Base-by-base conservation (phyloP, 2,888 invertebrate genomes). In the Cephus spinipes region DNA sequence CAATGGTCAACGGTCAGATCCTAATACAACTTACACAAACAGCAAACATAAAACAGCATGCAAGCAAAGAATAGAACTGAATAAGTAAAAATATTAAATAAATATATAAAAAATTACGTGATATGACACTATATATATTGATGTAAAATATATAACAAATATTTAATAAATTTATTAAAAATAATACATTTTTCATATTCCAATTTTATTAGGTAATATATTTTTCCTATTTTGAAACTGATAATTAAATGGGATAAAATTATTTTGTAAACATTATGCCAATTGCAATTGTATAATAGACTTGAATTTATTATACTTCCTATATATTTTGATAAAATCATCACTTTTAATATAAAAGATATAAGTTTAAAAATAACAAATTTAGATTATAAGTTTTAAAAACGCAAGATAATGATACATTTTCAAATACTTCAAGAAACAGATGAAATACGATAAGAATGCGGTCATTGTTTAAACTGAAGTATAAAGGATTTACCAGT, bases 1-100 rank as follows among this genome's bases (percentile, higher is more conserved):
- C 78, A 82, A 79, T 74, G 55, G 80, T 82, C 71, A 83, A 77
- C 23, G n/a, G 15, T 40, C 40, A 55, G 23, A 55, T 55, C 55
- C 55, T 55, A 55, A 55, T 55, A 55, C 55, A 55, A 23, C 55
- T 55, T 55, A 0, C 23, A 23, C 9, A 55, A 23, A 55, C 55
- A 55, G 23, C 23, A 55, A 55, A 23, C 23, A 55, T 55, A 55
- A 55, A 55, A 23, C 55, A 55, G 55, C 55, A 55, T 55, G 55
- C 55, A 55, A 9, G 9, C 2, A 55, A 55, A 55, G 55, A 55
- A 55, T 55, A 55, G 23, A 55, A 55, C 55, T 55, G 1, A 9
- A 55, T 55, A 55, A 55, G 9, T 23, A 55, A 55, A 55, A 23
- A 9, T 23, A 55, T 55, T 55, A 9, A 23, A 55, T 55, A 55